Base-by-base conservation (phyloP, 2,113 vertebrate species). In the Montifringilla adamsi region DNA sequence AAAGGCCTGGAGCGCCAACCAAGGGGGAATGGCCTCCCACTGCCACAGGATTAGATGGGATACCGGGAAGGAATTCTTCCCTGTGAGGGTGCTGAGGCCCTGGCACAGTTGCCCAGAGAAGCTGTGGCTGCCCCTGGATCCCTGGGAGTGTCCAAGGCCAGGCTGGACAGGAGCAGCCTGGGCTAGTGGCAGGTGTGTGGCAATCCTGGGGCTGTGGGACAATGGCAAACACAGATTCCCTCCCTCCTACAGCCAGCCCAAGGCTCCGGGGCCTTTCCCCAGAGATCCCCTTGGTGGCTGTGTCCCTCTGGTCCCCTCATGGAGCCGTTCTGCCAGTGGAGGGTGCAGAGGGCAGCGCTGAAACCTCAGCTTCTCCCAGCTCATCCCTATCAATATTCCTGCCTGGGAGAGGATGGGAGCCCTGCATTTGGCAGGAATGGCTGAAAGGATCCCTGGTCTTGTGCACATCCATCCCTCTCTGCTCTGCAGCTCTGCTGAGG, bases 161-260 rank as follows among this genome's bases (percentile, higher is more conserved):
- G 16, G 21, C 0, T 73, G 46, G 46, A 52, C 3, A 1, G 31
- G 59, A 75, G 30, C 43, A 13, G 0, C 23, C 60, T 85, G 70
- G 60, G 30, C 0, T 0, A 2, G 43, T 58, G 60, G 60, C 0
- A 75, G 24, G 24, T n/a, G 43, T 67, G 39, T 24, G 49, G 33
- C 62, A 79, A 23, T 31, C 44, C 59, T 24, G 37, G 2, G 1
- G 6, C 37, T 2, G 1, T 4, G 7, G 56, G 21, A 20, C 46
- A 22, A 17, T 20, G 52, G 13, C 63, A 53, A 13, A 11, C 43
- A 23, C 0, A 0, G 35, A 73, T 75, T 75, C n/a, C 0, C 53
- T 55, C 53, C 11, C 53, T 55, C 47, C 64, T 52, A n/a, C 19
- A 18, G 35, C 24, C 13, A 50, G 41, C 24, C 43, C 15, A 4